A percentile compares a stretch with the other conserved stretches of the same genome.
Evolutionary conservation across 2,888 invertebrate genomes (phyloP).

Genomic region (Notocelia uddmanniana): DNA sequence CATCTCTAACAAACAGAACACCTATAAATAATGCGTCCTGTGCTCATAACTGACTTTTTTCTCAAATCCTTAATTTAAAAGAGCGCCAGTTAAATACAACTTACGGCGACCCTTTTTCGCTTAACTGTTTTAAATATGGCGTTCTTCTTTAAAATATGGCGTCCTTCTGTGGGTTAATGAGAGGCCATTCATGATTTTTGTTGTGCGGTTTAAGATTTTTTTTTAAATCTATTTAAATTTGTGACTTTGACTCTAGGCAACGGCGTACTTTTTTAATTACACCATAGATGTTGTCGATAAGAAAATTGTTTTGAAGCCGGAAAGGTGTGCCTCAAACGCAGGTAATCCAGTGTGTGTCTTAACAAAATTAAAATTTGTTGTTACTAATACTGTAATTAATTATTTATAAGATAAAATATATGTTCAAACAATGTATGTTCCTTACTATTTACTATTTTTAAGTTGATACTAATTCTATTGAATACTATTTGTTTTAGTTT

Average conservation of each 20-base stretch:
- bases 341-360: too few relatives aligned
- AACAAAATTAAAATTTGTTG: too few relatives aligned
- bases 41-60: constrained; percentile 7
- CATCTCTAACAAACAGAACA: background rate
- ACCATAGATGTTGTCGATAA: background rate
- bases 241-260: background rate
- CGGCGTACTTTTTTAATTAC: background rate
- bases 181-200: constrained; percentile 34
- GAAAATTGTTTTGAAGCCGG: background rate
- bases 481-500: too few relatives aligned
- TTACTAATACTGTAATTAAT: too few relatives aligned
- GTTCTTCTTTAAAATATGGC: constrained; percentile 41
- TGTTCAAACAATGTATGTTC: too few relatives aligned
- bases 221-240: background rate
- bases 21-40: background rate
- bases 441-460: too few relatives aligned
- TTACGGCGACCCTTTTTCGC: constrained; percentile 38
- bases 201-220: constrained; percentile 14
- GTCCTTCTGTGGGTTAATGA: constrained; percentile 40
- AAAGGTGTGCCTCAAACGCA: too few relatives aligned
- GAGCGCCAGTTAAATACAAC: constrained; percentile 39
- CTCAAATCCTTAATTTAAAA: constrained; percentile 17
- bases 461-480: too few relatives aligned
- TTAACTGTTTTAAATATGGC: constrained; percentile 44
- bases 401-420: too few relatives aligned